Conservation (phyloP, 1,140 invertebrate genomes). For the Melitaea cinxia region DNA sequence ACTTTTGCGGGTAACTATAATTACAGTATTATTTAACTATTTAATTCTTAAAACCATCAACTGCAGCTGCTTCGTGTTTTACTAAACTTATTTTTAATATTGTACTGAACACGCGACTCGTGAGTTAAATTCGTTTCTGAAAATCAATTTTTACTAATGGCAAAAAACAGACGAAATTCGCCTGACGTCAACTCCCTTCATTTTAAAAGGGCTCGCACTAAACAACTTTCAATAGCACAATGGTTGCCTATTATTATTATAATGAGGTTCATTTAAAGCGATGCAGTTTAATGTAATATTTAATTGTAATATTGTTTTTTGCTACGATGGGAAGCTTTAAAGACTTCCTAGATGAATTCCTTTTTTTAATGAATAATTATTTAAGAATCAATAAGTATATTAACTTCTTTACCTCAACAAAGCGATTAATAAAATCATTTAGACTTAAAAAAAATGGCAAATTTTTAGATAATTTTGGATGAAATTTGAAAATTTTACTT, state of each 20-base stretch:
- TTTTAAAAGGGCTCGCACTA: conserved; percentile 14
- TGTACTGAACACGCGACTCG: neutral
- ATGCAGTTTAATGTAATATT: conserved; percentile 5
- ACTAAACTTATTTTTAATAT: neutral
- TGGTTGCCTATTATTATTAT: conserved; percentile 29
- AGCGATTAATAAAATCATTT: too few relatives aligned
- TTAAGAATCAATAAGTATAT: too few relatives aligned
- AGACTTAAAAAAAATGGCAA: too few relatives aligned
- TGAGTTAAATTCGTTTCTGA: neutral
- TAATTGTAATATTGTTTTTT: conserved; percentile 10
- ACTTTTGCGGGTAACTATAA: too few relatives aligned
- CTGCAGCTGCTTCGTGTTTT: too few relatives aligned
- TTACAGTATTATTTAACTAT: too few relatives aligned
- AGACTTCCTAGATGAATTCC: conserved; percentile 12
- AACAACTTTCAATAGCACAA: conserved; percentile 24
- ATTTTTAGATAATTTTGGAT: too few relatives aligned
- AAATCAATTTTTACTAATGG: neutral
- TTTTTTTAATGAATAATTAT: neutral
- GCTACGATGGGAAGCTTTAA: conserved; percentile 12
- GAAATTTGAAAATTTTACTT: too few relatives aligned
- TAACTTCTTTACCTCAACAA: too few relatives aligned
- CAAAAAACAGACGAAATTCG: conserved; percentile 12
- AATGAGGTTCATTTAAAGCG: conserved; percentile 29
- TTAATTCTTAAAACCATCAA: too few relatives aligned
- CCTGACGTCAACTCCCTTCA: neutral